Evolutionary conservation across 2,113 vertebrate species (phyloP), one percentile per base, ranked within the genome.

Genomic region (Cyphomyrus plagiostoma): DNA sequence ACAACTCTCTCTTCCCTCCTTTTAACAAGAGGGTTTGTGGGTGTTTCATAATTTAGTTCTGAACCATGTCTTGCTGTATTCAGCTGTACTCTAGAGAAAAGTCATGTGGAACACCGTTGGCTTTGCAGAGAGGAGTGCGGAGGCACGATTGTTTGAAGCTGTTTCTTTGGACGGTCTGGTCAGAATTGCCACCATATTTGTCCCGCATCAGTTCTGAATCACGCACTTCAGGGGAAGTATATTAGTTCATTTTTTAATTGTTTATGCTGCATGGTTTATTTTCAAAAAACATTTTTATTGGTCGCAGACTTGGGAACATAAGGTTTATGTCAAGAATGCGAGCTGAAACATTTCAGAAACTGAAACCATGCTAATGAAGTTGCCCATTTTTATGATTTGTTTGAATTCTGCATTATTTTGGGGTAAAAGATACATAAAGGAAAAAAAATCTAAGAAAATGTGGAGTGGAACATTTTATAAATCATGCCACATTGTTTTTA

Each of bases 81-180:
- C 26, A 66, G 82, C 80, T 62, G 42, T 48, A 66, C 39, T 42
- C 86, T 50, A 39, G 86, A 83, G 88, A 87, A 86, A 7, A 23
- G 85, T 15, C 21, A 53, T 56, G 56, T 83, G 84, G 74, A 83
- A 70, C 83, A 82, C 80, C 77, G 49, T 50, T 45, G 53, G 89
- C 84, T 88, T 86, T 90, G 52, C 30, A 1, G 88, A 82, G 50
- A 11, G 39, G 87, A 13, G 74, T 21, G 46, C 4, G 9, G 88
- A 62, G 86, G 66, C 48, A 1, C 4, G 8, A 66, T 26, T 49
- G 66, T 50, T 19, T 50, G 62, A 77, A 35, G 23, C 9, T 74
- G 2, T 30, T 86, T n/a, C 45, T 86, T 86, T 86, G 48, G 46
- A 86, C 21, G 35, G n/a, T 26, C 26, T 46, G 26, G 0, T 52